These are phyloP conservation scores for Elephas maximus DNA, from an alignment of 2,113 vertebrate species.

Conservation along the genomic window DNA sequence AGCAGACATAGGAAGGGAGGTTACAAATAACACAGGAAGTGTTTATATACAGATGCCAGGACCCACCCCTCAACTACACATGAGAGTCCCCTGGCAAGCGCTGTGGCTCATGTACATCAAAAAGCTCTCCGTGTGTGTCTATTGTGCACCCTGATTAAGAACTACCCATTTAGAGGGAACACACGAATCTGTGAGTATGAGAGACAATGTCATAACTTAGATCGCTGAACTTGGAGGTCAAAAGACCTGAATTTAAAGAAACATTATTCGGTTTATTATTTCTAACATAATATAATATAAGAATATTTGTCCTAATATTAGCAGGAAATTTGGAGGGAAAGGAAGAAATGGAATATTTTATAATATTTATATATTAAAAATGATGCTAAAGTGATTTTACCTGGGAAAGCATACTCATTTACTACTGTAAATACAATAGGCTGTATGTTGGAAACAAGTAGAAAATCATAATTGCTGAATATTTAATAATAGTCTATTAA, in stretches of 20 bases:
- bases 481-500: neutral
- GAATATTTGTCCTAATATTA: neutral
- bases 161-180: no score
- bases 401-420: neutral
- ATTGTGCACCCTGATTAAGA: rapidly evolving
- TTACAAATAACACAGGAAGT: neutral
- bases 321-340: neutral
- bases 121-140: neutral
- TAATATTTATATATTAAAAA: neutral
- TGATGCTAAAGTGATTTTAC: neutral
- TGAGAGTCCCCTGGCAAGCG: neutral
- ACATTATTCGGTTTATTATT: neutral
- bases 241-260: neutral
- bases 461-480: neutral
- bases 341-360: neutral
- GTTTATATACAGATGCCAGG: neutral
- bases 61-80: no score
- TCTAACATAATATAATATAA: neutral
- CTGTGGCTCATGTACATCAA: neutral
- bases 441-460: neutral
- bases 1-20: no score
- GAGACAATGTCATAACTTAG: neutral
- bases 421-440: neutral
- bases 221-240: neutral
- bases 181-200: rapidly evolving